phyloP scores from a whole-genome alignment of 1,140 invertebrate genomes.

The Polypedilum vanderplanki region DNA sequence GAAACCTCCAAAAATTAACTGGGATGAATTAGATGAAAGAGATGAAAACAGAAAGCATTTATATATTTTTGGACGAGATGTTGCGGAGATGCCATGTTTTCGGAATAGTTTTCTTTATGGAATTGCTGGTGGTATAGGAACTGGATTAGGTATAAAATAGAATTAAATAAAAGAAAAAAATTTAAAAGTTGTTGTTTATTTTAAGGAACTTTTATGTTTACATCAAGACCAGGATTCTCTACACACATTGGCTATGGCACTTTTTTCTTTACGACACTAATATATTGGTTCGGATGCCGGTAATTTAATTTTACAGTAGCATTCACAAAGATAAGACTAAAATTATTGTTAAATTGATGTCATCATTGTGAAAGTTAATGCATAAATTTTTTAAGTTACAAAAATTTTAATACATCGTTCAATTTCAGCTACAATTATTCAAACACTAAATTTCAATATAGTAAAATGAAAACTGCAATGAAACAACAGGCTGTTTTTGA shows the following conservation, averaged over 20 bases:
- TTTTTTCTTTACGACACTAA: conserved; percentile 48
- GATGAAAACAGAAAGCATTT: background rate
- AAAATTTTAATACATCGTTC: background rate
- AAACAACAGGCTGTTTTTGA: conserved; percentile 41
- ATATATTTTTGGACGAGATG: conserved; percentile 49
- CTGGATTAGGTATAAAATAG: conserved; percentile 37
- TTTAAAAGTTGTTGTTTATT: background rate
- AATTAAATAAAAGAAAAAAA: background rate
- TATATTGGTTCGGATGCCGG: conserved; percentile 50
- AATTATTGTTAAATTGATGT: too few species aligned
- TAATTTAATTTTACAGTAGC: conserved; percentile 31
- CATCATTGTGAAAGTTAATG: too few species aligned
- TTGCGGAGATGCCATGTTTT: conserved; percentile 56
- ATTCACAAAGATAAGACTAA: too few species aligned
- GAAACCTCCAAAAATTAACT: too few species aligned
- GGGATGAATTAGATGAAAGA: background rate
- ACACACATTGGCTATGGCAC: conserved; percentile 48
- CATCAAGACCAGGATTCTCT: conserved; percentile 47
- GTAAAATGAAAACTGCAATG: conserved; percentile 42
- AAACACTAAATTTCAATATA: conserved; percentile 43
- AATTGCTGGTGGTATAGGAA: conserved; percentile 49
- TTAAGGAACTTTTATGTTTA: conserved; percentile 51
- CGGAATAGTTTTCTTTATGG: conserved; percentile 54
- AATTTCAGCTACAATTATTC: conserved; percentile 45
- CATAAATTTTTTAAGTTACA: background rate